Evolutionary conservation across 2,113 vertebrate species (phyloP), one percentile per base, ranked within the genome.

Genomic region (Campylomormyrus numenius): DNA sequence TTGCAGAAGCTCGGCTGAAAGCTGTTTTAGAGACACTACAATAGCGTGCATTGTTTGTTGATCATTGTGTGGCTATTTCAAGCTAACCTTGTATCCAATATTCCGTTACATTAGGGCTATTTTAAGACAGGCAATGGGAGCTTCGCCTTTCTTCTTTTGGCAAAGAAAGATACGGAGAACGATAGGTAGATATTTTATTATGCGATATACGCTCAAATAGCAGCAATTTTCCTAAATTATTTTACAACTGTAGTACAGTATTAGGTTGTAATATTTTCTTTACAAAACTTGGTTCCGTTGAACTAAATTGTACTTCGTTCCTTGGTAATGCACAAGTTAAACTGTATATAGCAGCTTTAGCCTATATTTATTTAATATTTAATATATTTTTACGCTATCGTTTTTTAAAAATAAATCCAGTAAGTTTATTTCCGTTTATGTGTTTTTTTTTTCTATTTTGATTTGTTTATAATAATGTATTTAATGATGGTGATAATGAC

Each of bases 21-120:
- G 70, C 94, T 95, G 94, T 96, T 96, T 95, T 94, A 4, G 91
- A 95, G 91, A 91, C 87, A 45, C 42, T 31, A 66, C 27, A 84
- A 89, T 83, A 5, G 3, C 46, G 8, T 94, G 94, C 92, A 93
- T 92, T 53, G 85, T 39, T 56, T 87, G 27, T 15, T 50, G 48
- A 5, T 31, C 50, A 9, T 53, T 42, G 90, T 90, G 15, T 94
- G 95, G 93, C 70, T 95, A 94, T 91, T 91, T 91, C 89, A 5
- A 88, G 21, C 56, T 92, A 92, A 92, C 92, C 92, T 91, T 91
- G 91, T 92, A 91, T 94, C 92, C 93, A 91, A 19, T 77, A 77
- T 86, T 88, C 3, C 19, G 21, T 48, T 24, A 19, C 19, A 21
- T 84, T 19, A 83, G 39, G 3, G 42, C 89, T 35, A 4, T 77